Conservation (phyloP, 2,113 vertebrate species). For the Periophthalmodon schlosseri region DNA sequence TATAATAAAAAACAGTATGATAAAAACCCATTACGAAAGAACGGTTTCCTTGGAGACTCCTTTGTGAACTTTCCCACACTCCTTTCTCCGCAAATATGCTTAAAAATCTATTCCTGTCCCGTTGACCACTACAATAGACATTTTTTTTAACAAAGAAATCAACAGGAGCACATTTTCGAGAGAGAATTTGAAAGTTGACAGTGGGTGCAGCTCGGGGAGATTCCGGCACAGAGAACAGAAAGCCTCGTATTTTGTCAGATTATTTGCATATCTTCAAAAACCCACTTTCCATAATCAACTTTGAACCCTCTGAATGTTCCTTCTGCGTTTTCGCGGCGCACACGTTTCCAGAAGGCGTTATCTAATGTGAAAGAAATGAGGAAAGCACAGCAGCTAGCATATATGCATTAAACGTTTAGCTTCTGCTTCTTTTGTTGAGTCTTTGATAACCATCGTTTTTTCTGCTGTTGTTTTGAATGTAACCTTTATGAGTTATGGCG, state of each 20-base stretch:
- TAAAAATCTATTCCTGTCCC: no score
- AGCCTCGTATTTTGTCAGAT: slow-evolving; percentile 55
- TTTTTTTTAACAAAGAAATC: not conserved
- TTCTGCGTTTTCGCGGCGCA: slow-evolving; percentile 11
- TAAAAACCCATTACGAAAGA: no score
- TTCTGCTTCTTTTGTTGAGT: not conserved
- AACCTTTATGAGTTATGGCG: not conserved
- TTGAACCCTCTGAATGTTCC: slow-evolving; percentile 37
- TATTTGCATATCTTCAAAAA: slow-evolving; percentile 67
- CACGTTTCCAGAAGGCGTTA: slow-evolving; percentile 27
- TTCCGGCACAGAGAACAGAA: slow-evolving; percentile 49
- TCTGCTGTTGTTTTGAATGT: not conserved
- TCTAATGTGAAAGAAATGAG: slow-evolving; percentile 16
- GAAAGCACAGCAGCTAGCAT: not conserved
- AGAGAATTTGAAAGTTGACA: slow-evolving; percentile 40
- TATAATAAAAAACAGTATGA: no score
- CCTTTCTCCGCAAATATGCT: not conserved
- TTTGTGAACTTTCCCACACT: no score
- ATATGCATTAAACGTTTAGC: not conserved
- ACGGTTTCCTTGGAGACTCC: no score
- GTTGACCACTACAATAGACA: not conserved
- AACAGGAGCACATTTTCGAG: slow-evolving; percentile 12
- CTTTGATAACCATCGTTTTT: slow-evolving; percentile 2
- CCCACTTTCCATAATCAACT: slow-evolving; percentile 44
- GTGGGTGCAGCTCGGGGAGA: slow-evolving; percentile 21